Base-by-base conservation (phyloP, 2,888 invertebrate genomes). In the Augiades crinisus region DNA sequence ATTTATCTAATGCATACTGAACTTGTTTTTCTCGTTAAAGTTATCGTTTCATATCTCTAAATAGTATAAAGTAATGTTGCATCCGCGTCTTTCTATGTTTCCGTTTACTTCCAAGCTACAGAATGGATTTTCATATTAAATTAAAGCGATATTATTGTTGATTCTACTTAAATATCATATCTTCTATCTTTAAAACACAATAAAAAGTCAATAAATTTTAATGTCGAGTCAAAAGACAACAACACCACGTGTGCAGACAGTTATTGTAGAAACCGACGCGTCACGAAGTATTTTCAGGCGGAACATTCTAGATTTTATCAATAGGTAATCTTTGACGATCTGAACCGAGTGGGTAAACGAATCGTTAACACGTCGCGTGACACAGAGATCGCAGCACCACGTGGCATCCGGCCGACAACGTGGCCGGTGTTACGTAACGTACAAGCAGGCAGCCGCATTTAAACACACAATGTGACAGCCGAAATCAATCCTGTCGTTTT, bases 361-460 rank as follows among this genome's bases (percentile, higher is more conserved):
- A 38, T n/a, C n/a, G n/a, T n/a, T n/a, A n/a, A 12, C 30, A 60
- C 60, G 49, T 56, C 54, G 59, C 59, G 68, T 73, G 72, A 68
- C 60, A 33, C 17, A 58, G 45, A 53, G 37, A 34, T 37, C 61
- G 62, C 56, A 56, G 53, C 61, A 62, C 72, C 78, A 78, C 81
- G 79, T 78, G 78, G 74, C 72, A 53, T 43, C 70, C 55, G 62
- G 43, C 46, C 61, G 70, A 27, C 5, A 72, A 74, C 74, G 75
- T 75, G 75, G 68, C 53, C 43, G 49, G 54, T 54, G 62, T 81
- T 82, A 80, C 67, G 68, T 73, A 78, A 81, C 54, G 53, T 46
- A 51, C 55, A 54, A 22, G 13, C n/a, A 21, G 10, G 14, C n/a
- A 36, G 22, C 10, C 41, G 13, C 16, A 17, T 34, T 45, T 14